Evolutionary conservation across 2,888 invertebrate genomes (phyloP).

Genomic region (Eutolmus rufibarbis): DNA sequence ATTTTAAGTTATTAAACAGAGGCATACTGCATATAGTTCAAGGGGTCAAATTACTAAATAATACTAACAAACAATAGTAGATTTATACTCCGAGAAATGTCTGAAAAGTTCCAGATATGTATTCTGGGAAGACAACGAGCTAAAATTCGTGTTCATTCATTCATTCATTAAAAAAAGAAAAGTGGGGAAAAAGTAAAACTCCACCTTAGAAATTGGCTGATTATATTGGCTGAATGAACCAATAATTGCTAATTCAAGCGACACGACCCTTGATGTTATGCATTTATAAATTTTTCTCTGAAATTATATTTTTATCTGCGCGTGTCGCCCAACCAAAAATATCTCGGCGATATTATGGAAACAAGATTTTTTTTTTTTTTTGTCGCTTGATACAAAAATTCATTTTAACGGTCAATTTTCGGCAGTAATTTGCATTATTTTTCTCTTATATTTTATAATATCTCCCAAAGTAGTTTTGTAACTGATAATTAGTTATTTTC

Average conservation of each 20-base stretch:
- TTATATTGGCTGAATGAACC: neutral
- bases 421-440: constrained; percentile 1
- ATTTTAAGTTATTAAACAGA: no score
- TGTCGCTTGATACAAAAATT: neutral
- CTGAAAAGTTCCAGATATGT: neutral
- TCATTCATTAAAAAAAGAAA: neutral
- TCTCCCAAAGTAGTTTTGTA: neutral
- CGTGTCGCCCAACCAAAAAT: neutral
- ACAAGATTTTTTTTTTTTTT: neutral
- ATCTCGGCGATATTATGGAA: neutral
- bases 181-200: neutral
- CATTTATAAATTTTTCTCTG: neutral
- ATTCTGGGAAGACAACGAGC: neutral
- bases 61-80: no score
- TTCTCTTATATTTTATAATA: neutral
- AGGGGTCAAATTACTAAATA: no score
- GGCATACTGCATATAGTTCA: no score
- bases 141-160: neutral
- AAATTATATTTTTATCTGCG: neutral
- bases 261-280: neutral
- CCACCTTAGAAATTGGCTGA: neutral
- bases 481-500: constrained; percentile 7
- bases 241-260: neutral
- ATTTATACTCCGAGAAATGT: no score
- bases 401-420: neutral